Percentiles rank a stretch among this genome's conserved stretches.
These are phyloP conservation scores for Zaprionus ornatus DNA, from an alignment of 1,140 invertebrate genomes.

Conservation along the genomic window DNA sequence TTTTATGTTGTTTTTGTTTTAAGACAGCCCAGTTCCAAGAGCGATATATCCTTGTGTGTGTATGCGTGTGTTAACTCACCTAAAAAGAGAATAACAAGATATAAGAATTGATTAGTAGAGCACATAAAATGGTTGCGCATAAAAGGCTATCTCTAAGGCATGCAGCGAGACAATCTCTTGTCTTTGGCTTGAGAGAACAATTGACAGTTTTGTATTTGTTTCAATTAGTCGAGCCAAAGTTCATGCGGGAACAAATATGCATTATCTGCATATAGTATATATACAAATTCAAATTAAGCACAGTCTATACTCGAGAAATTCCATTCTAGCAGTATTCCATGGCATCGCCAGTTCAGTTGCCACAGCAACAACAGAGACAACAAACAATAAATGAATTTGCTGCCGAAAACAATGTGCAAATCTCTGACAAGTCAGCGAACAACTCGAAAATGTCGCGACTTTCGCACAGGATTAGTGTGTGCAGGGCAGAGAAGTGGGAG, in stretches of 20 bases:
- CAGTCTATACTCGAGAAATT: slow-evolving; percentile 27
- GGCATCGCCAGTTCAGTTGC: background rate
- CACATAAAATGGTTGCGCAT: background rate
- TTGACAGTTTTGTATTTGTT: slow-evolving; percentile 23
- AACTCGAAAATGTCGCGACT: slow-evolving; percentile 50
- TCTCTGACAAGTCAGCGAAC: slow-evolving; percentile 54
- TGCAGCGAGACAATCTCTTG: background rate
- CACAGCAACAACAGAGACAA: slow-evolving; percentile 22
- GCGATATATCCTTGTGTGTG: background rate
- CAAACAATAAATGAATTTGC: slow-evolving; percentile 35
- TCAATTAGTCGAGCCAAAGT: slow-evolving; percentile 35
- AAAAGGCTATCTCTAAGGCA: background rate
- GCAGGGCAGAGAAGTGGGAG: background rate
- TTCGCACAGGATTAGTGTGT: slow-evolving; percentile 66
- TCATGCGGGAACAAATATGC: slow-evolving; percentile 28
- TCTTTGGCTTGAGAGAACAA: background rate
- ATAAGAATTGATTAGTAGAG: slow-evolving; percentile 24
- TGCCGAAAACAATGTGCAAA: slow-evolving; percentile 62
- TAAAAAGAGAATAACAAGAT: slow-evolving; percentile 26
- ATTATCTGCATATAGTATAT: slow-evolving; percentile 46
- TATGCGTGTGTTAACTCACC: slow-evolving; percentile 19
- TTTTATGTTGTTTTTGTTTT: background rate
- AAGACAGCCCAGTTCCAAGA: slow-evolving; percentile 1
- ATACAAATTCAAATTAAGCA: slow-evolving; percentile 73
- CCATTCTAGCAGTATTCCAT: background rate